These are phyloP conservation scores for Sporophila hypoxantha DNA, from an alignment of 2,113 vertebrate genomes.

Conservation along the genomic window DNA sequence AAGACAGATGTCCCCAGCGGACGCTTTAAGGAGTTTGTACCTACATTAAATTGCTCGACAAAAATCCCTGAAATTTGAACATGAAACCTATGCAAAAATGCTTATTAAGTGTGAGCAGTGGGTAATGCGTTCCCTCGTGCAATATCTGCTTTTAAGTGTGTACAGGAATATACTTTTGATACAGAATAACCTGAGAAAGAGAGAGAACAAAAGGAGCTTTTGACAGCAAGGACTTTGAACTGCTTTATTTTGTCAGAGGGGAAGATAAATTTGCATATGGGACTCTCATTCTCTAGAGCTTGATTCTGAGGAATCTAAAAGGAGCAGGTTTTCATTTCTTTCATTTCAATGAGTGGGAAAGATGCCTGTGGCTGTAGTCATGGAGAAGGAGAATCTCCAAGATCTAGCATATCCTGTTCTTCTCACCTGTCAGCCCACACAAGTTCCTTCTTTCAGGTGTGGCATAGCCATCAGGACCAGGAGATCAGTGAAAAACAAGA, in stretches of 20 bases:
- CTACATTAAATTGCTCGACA: slow-evolving; percentile 63
- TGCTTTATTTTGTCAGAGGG: background rate
- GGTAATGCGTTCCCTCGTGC: background rate
- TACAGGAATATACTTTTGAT: background rate
- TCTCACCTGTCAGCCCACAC: background rate
- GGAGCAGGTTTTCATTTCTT: background rate
- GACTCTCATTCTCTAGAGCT: background rate
- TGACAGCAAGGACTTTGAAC: background rate
- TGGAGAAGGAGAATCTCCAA: background rate
- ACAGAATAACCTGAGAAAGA: background rate
- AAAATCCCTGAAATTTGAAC: slow-evolving; percentile 66
- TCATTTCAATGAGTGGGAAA: background rate
- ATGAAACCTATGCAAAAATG: slow-evolving; percentile 46
- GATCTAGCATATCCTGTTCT: background rate
- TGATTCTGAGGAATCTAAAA: too few species aligned
- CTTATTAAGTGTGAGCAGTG: slow-evolving; percentile 29
- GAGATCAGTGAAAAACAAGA: background rate
- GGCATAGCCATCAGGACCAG: background rate
- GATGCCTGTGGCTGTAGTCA: background rate
- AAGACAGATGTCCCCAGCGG: slow-evolving; percentile 73
- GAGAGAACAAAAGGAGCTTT: background rate
- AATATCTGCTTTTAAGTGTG: background rate
- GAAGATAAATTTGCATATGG: background rate
- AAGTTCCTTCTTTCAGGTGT: background rate
- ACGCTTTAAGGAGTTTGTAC: slow-evolving; percentile 75